These are phyloP conservation scores for Steatocranus sp. DNA, from an alignment of 2,797 vertebrate genomes.

Conservation along the genomic window DNA sequence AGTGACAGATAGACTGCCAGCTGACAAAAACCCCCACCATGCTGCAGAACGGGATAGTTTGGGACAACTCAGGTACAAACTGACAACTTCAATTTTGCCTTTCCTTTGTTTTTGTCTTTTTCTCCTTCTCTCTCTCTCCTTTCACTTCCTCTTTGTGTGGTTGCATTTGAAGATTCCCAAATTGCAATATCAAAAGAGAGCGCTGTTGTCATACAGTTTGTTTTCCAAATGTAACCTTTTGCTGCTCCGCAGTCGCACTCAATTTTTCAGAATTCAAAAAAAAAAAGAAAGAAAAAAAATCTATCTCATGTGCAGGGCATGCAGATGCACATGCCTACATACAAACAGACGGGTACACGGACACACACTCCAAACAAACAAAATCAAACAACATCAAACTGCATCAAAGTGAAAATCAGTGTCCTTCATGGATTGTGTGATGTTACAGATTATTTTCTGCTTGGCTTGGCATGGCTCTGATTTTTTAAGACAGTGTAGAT, in stretches of 20 bases:
- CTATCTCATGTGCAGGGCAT: neutral
- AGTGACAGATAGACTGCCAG: slow-evolving; percentile 15
- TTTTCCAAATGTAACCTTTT: slow-evolving; percentile 50
- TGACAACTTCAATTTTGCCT: slow-evolving; percentile 62
- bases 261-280: slow-evolving; percentile 17
- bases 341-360: neutral
- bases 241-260: slow-evolving; percentile 27
- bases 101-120: slow-evolving; percentile 23
- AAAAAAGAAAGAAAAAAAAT: neutral
- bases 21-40: slow-evolving; percentile 62
- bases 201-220: slow-evolving; percentile 40
- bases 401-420: slow-evolving; percentile 54
- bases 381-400: slow-evolving; percentile 46
- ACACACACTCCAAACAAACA: slow-evolving; percentile 13
- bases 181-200: slow-evolving; percentile 54
- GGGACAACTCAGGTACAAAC: slow-evolving; percentile 53
- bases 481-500: slow-evolving; percentile 48
- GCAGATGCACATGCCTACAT: neutral
- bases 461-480: slow-evolving; percentile 37
- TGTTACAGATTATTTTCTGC: slow-evolving; percentile 54
- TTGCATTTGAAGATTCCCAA: slow-evolving; percentile 63
- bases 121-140: neutral
- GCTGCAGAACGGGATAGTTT: slow-evolving; percentile 60
- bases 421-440: slow-evolving; percentile 56
- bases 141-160: slow-evolving; percentile 31